A percentile compares a stretch with the other conserved stretches of the same genome.
phyloP scores from a whole-genome alignment of 2,888 invertebrate species.

The Plebejus melissa region DNA sequence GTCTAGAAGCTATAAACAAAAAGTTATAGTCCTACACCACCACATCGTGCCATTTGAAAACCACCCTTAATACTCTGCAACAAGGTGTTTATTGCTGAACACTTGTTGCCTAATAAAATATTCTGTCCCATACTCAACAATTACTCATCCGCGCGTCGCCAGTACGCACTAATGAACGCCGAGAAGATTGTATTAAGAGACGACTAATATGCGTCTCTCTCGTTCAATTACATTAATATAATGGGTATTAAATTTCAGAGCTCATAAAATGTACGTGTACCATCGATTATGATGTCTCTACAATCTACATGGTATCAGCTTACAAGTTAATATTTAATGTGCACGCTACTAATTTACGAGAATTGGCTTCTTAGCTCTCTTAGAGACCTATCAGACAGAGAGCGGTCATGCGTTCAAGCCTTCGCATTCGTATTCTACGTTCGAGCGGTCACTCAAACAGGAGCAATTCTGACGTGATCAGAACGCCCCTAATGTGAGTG shows the following conservation, averaged over 20 bases:
- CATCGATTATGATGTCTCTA: constrained; percentile 12
- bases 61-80: neutral
- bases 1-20: constrained; percentile 14
- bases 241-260: constrained; percentile 14
- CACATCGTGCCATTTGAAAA: neutral
- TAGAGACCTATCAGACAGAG: too few relatives aligned
- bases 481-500: too few relatives aligned
- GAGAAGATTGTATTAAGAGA: constrained; percentile 44
- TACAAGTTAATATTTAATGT: neutral
- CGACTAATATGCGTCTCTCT: constrained; percentile 37
- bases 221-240: constrained; percentile 5
- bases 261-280: constrained; percentile 17
- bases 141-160: constrained; percentile 47
- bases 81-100: neutral
- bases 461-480: too few relatives aligned
- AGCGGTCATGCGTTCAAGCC: too few relatives aligned
- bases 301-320: neutral
- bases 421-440: too few relatives aligned
- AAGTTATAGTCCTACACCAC: neutral
- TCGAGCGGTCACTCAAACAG: too few relatives aligned
- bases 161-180: constrained; percentile 45
- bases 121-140: constrained; percentile 45
- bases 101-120: constrained; percentile 26
- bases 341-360: neutral
- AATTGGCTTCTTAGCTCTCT: neutral